Base-by-base conservation (phyloP, 2,888 invertebrate genomes). In the Nasonovia ribisnigri region DNA sequence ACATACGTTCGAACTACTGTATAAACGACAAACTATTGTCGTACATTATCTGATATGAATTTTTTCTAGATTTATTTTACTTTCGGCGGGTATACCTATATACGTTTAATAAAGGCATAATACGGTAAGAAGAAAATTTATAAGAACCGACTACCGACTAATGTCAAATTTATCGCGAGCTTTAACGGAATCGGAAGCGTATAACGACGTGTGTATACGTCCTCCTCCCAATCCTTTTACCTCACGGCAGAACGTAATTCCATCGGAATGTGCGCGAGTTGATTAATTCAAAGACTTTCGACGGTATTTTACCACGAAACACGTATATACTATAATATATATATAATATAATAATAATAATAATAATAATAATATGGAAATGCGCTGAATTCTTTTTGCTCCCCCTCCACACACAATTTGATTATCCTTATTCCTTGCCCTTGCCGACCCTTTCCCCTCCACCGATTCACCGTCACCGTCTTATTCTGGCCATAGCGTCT, bases 321-420 rank as follows among this genome's bases (percentile, higher is more conserved):
- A 36, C 92, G 36, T 57, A 57, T 57, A 57, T 54, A 57, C 20
- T 26, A 57, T 57, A 26, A 57, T 57, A 57, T 51, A 88, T 51
- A 88, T 54, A 88, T n/a, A 88, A 26, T 26, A 26, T 42, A 57
- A 46, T 77, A 48, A 67, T 67, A 67, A 67, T 67, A n/a, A 67
- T 67, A 67, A 67, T 57, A 46, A 67, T 48, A 67, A 87, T 92
- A 67, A 87, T 92, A 92, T 92, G 92, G 88, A 92, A 92, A 92
- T 92, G 67, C 88, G 36, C 87, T n/a, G 92, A 77, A 88, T 92
- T 92, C 92, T 87, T 92, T 88, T 88, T 48, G 67, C 42, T 88
- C 36, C 36, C 77, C 77, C 36, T 77, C 20, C n/a, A 86, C 87
- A 87, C 43, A 29, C 36, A 77, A 77, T 77, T 77, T 77, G 77